A percentile compares a stretch with the other conserved stretches of the same genome.
Evolutionary conservation across 1,140 invertebrate species (phyloP).

Genomic region (Apis cerana): DNA sequence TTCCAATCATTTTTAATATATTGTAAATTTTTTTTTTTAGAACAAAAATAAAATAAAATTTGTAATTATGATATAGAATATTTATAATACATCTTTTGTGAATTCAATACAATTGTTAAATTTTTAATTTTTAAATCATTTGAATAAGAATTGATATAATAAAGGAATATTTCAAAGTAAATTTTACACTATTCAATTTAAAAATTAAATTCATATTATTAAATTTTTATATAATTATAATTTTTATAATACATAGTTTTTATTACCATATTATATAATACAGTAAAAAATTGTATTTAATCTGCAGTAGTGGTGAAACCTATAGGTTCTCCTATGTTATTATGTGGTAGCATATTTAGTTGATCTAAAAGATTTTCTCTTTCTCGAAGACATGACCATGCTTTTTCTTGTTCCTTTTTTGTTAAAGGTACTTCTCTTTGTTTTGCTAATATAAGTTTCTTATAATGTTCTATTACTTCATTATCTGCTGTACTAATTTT

Average conservation of each 20-base stretch:
- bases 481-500: conserved; percentile 87
- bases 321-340: conserved; percentile 73
- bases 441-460: conserved; percentile 87
- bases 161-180: not conserved
- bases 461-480: conserved; percentile 90
- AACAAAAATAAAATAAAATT: too few species aligned
- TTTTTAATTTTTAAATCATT: not conserved
- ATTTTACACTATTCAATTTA: not conserved
- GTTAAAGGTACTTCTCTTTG: conserved; percentile 90
- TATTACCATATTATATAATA: conserved; percentile 19
- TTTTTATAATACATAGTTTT: not conserved
- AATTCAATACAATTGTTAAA: not conserved
- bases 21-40: too few species aligned
- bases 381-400: conserved; percentile 85
- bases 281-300: conserved; percentile 40
- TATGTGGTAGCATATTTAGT: conserved; percentile 78
- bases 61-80: too few species aligned
- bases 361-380: conserved; percentile 83
- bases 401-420: conserved; percentile 91
- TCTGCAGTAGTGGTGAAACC: conserved; percentile 29
- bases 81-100: too few species aligned
- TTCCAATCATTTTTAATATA: too few species aligned
- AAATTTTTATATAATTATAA: conserved; percentile 4
- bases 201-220: conserved; percentile 28
- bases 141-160: not conserved